Percentiles rank a stretch among this genome's conserved stretches.
phyloP scores from a whole-genome alignment of 2,797 vertebrate genomes.

The Tenualosa thibaudeaui region DNA sequence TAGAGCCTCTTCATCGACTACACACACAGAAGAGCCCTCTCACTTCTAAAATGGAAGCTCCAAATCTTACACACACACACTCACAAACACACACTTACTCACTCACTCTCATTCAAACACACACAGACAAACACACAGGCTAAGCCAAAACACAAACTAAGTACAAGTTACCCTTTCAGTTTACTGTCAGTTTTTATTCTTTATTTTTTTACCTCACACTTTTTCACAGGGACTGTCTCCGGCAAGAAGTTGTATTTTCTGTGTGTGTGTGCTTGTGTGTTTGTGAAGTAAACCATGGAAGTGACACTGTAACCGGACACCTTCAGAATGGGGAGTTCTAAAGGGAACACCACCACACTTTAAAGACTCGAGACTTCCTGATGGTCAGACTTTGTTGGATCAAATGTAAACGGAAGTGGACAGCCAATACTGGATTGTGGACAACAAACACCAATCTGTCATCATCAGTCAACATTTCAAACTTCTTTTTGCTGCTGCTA shows the following conservation, averaged over 20 bases:
- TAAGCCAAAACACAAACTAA: constrained; percentile 25
- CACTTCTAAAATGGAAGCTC: constrained; percentile 60
- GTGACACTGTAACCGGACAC: constrained; percentile 61
- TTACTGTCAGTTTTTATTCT: constrained; percentile 63
- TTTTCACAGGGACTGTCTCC: constrained; percentile 9
- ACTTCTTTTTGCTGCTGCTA: constrained; percentile 79
- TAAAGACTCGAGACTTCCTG: constrained; percentile 39
- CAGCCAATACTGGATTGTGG: neutral
- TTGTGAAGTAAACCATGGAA: constrained; percentile 41
- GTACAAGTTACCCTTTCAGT: constrained; percentile 55
- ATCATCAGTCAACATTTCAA: constrained; percentile 9
- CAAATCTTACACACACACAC: neutral
- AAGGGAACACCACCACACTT: constrained; percentile 68
- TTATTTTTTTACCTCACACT: constrained; percentile 81
- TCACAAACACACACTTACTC: neutral
- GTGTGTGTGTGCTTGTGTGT: constrained; percentile 57
- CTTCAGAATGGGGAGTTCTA: constrained; percentile 41
- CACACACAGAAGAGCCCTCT: constrained; percentile 31
- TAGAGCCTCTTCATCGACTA: neutral
- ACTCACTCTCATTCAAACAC: neutral
- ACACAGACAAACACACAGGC: neutral
- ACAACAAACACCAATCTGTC: constrained; percentile 47
- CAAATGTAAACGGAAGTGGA: constrained; percentile 44
- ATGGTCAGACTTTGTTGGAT: constrained; percentile 51
- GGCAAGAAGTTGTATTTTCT: constrained; percentile 65